A percentile compares a stretch with the other conserved stretches of the same genome.
These are phyloP conservation scores for Tachysurus fulvidraco DNA, from an alignment of 2,113 vertebrate genomes.

Conservation along the genomic window DNA sequence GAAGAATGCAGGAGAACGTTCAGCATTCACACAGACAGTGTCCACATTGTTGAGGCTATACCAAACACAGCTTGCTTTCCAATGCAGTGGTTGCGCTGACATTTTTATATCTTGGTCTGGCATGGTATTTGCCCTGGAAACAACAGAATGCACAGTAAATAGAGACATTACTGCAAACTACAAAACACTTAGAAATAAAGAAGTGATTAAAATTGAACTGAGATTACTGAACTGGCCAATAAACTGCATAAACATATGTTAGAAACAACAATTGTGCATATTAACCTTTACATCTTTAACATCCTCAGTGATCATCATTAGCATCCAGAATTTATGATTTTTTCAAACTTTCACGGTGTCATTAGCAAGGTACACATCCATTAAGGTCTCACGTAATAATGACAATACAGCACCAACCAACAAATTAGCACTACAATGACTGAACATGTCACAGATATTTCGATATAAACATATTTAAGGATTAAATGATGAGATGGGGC, in stretches of 20 bases:
- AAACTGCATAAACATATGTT: neutral
- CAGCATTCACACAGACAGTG: constrained; percentile 23
- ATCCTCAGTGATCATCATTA: neutral
- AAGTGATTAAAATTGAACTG: neutral
- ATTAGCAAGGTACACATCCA: neutral
- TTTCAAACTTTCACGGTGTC: neutral
- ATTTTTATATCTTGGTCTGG: constrained; percentile 19
- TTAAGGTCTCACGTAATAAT: neutral
- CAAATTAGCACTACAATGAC: neutral
- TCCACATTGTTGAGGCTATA: constrained; percentile 4
- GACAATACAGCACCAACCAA: neutral
- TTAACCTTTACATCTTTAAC: no score
- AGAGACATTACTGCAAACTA: neutral
- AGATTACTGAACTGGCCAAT: neutral
- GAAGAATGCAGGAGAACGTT: constrained; percentile 5
- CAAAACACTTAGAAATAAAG: neutral
- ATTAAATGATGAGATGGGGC: neutral
- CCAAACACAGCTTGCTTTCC: constrained; percentile 11
- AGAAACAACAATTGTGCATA: neutral
- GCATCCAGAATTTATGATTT: neutral
- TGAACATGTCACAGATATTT: neutral
- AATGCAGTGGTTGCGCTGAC: constrained; percentile 6
- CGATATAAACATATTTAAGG: neutral
- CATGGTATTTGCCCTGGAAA: constrained; percentile 15
- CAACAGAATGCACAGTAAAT: neutral